phyloP scores from a whole-genome alignment of 2,888 invertebrate genomes.

The Abscondita cerata region DNA sequence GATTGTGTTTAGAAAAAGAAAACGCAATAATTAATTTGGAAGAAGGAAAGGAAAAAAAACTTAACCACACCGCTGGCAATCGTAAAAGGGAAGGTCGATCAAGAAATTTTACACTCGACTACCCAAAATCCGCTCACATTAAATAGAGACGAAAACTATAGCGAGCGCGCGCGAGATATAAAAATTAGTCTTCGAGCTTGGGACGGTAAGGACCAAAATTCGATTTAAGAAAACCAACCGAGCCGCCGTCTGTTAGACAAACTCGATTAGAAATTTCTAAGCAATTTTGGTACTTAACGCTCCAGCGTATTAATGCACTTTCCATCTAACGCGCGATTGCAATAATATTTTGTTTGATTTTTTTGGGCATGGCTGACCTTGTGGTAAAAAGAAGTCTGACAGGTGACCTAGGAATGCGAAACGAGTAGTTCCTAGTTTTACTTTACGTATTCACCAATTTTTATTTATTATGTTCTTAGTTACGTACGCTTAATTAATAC shows the following conservation, averaged over 20 bases:
- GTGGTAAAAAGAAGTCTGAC: constrained; percentile 43
- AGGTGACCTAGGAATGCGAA: constrained; percentile 40
- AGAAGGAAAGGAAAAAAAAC: constrained; percentile 16
- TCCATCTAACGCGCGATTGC: constrained; percentile 30
- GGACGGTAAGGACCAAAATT: constrained; percentile 26
- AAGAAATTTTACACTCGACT: constrained; percentile 51
- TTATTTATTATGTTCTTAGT: constrained; percentile 9
- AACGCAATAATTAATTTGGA: too few relatives aligned
- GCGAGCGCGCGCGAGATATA: constrained; percentile 20
- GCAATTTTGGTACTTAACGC: constrained; percentile 32
- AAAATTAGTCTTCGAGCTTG: constrained; percentile 30
- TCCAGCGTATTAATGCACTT: constrained; percentile 33
- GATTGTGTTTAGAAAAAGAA: too few relatives aligned
- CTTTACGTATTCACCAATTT: constrained; percentile 4
- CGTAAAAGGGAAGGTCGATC: constrained; percentile 51
- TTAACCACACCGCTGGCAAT: constrained; percentile 29
- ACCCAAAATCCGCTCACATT: constrained; percentile 38
- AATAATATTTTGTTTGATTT: constrained; percentile 29
- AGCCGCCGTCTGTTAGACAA: constrained; percentile 17
- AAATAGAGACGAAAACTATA: constrained; percentile 29
- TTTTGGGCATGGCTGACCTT: constrained; percentile 41
- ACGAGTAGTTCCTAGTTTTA: constrained; percentile 36
- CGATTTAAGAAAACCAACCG: not conserved
- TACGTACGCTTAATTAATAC: constrained; percentile 4
- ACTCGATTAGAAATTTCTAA: constrained; percentile 4